Evolutionary conservation across 2,888 invertebrate species (phyloP).

Genomic region (Dimorphilus gyrociliatus): DNA sequence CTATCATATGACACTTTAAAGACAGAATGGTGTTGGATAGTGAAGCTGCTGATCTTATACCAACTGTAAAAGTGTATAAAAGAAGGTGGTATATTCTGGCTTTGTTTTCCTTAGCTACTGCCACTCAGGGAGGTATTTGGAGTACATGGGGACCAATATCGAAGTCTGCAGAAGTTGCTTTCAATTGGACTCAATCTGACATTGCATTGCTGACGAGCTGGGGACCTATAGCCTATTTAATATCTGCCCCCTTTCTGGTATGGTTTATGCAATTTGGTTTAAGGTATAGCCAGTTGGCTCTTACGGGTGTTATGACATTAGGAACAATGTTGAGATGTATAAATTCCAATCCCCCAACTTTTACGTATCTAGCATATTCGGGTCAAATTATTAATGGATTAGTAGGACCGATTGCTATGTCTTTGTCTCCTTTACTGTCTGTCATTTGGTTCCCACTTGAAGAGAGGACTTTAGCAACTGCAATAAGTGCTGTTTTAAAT

Average conservation of each 20-base stretch:
- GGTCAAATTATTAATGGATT: slow-evolving; percentile 1
- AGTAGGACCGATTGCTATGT: slow-evolving; percentile 1
- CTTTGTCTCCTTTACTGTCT: neutral
- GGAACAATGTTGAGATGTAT: neutral
- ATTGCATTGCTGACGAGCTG: slow-evolving; percentile 32
- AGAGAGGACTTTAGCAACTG: neutral
- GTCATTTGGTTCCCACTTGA: slow-evolving; percentile 1
- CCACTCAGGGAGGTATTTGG: slow-evolving; percentile 18
- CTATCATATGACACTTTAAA: no score
- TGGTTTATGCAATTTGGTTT: slow-evolving; percentile 33
- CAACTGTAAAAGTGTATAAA: slow-evolving; percentile 6
- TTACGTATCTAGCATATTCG: neutral
- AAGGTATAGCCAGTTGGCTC: no score
- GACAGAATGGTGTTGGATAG: no score
- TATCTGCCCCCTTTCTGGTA: slow-evolving; percentile 25
- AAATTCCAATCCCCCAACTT: neutral
- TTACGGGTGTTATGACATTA: neutral
- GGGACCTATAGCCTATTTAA: slow-evolving; percentile 29
- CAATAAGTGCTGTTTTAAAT: no score
- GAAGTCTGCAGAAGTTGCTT: slow-evolving; percentile 21
- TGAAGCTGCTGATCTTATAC: no score
- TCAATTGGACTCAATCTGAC: slow-evolving; percentile 23
- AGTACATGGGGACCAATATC: slow-evolving; percentile 31
- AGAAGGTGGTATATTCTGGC: slow-evolving; percentile 12
- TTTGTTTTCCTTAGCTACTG: slow-evolving; percentile 6